Evolutionary conservation across 1,140 invertebrate species (phyloP), one percentile per base, ranked within the genome.

Genomic region (Schlechtendalia chinensis): DNA sequence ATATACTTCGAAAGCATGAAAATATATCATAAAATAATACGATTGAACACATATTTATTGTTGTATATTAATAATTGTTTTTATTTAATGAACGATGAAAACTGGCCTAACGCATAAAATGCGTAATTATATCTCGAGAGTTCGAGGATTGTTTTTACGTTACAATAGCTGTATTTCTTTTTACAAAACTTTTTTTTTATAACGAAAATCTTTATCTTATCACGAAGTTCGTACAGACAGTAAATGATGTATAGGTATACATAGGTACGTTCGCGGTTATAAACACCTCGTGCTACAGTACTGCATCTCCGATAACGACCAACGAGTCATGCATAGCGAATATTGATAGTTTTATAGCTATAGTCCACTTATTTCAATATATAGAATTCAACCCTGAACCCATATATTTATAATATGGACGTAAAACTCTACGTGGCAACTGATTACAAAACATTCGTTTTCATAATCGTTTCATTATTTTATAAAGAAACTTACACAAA

Each of bases 261-360:
- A 12, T 69, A 50, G 14, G 14, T 50, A 50, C 47, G 1, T 12
- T 69, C 6, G 6, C 65, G 39, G 45, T 47, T 47, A 47, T 16
- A 69, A 24, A 16, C 16, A 45, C 17, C 29, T 65, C 19, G 3
- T 17, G 22, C 8, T 50, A 63, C 27, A 58, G 10, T 11, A 4
- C n/a, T 11, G n/a, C 22, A 16, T 19, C 11, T 39, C 0, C 32
- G 65, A 69, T 69, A 47, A 24, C n/a, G 16, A 5, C 12, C n/a
- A 47, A 69, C 65, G 12, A 47, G n/a, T 47, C 65, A 69, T 69
- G 39, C 63, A 47, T 22, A 45, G 22, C 32, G 39, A 67, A 14
- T 45, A 54, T 22, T 22, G 19, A 50, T 12, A 50, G 17, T 39
- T 5, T n/a, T 65, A n/a, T n/a, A 65, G 4, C 29, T 39, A 39